These are phyloP conservation scores for Notodonta dromedarius DNA, from an alignment of 2,888 invertebrate species.

Conservation along the genomic window DNA sequence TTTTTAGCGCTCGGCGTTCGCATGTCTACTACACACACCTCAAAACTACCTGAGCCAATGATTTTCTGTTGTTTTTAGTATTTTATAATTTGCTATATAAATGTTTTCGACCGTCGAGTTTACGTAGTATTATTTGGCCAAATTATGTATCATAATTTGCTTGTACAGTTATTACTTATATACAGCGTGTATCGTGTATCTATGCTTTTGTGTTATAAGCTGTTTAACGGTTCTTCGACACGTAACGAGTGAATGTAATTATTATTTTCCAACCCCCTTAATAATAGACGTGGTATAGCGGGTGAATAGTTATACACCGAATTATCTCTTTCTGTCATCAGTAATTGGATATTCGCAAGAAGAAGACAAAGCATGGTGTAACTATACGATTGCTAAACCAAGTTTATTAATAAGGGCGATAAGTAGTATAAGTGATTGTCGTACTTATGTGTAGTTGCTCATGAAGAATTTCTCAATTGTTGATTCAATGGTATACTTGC, in stretches of 20 bases:
- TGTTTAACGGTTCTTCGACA: conserved; percentile 39
- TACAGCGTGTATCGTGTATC: conserved; percentile 20
- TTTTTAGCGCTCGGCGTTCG: background rate
- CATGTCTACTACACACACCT: conserved; percentile 20
- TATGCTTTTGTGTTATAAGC: conserved; percentile 28
- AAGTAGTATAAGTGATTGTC: conserved; percentile 60
- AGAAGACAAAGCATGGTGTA: no score
- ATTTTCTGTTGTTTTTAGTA: conserved; percentile 64
- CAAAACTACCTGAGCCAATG: conserved; percentile 55
- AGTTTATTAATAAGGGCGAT: no score
- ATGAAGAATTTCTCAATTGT: conserved; percentile 20
- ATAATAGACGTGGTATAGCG: no score
- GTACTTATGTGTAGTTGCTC: conserved; percentile 72
- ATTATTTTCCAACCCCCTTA: conserved; percentile 28
- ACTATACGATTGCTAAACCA: no score
- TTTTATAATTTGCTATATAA: conserved; percentile 41
- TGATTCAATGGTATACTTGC: conserved; percentile 26
- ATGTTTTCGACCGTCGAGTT: conserved; percentile 37
- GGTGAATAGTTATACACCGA: no score
- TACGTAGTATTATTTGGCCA: conserved; percentile 52
- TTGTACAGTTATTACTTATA: conserved; percentile 28
- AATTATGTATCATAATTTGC: conserved; percentile 61
- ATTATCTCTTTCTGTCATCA: no score
- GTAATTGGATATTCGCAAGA: no score
- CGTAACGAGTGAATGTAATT: conserved; percentile 42